These are phyloP conservation scores for Lasioglossum villosulum DNA, from an alignment of 2,888 invertebrate species.

Conservation along the genomic window DNA sequence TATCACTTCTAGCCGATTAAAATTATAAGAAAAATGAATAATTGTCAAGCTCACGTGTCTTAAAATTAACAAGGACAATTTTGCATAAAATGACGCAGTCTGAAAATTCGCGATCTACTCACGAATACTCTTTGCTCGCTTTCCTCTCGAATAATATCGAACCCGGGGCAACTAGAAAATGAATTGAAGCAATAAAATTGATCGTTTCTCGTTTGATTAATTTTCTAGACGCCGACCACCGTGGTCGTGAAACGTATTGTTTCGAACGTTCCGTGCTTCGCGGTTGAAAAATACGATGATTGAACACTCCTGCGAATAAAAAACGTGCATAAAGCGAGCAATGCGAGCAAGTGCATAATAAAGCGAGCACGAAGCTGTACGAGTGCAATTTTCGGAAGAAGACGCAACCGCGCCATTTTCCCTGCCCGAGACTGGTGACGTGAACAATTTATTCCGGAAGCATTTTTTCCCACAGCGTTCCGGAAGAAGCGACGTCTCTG, in stretches of 20 bases:
- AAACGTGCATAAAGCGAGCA: not conserved
- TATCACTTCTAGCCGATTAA: no score
- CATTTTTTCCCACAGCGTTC: not conserved
- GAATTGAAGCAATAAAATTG: not conserved
- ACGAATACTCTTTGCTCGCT: no score
- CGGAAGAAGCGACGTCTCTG: slow-evolving; percentile 5
- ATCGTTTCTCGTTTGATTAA: not conserved
- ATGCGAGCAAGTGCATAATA: not conserved
- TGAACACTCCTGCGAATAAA: not conserved
- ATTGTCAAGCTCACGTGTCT: no score
- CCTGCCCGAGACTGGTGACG: no score
- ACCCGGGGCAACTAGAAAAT: no score
- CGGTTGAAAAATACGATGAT: not conserved
- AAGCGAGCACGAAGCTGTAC: not conserved
- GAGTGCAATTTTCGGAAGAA: not conserved
- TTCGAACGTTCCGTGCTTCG: not conserved
- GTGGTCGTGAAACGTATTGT: not conserved
- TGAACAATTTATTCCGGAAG: not conserved
- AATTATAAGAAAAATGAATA: no score
- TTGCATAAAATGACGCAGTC: no score
- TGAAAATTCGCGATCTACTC: no score
- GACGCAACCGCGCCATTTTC: not conserved
- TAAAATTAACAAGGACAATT: no score
- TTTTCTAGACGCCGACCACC: not conserved
- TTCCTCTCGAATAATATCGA: no score